phyloP scores from a whole-genome alignment of 2,888 invertebrate genomes.

The Pegoplata infirma region DNA sequence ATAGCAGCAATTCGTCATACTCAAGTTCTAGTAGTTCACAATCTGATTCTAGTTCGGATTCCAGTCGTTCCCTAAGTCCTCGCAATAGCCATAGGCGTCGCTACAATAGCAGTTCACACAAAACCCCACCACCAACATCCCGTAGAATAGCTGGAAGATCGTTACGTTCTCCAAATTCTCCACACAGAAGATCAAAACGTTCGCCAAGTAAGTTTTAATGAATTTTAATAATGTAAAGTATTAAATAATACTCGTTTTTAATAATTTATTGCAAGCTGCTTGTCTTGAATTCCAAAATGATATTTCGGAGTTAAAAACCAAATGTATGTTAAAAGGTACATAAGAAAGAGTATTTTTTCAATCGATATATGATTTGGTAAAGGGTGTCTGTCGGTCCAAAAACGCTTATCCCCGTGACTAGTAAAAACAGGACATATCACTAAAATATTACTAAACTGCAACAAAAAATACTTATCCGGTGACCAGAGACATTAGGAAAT shows the following conservation, averaged over 20 bases:
- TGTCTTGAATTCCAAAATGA: constrained; percentile 18
- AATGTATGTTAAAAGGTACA: neutral
- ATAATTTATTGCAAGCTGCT: constrained; percentile 9
- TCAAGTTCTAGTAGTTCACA: constrained; percentile 83
- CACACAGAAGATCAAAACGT: constrained; percentile 70
- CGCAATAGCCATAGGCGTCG: constrained; percentile 73
- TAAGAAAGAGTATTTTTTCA: too few species aligned
- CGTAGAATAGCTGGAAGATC: constrained; percentile 69
- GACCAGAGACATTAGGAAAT: too few species aligned
- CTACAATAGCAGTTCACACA: constrained; percentile 72
- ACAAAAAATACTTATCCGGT: too few species aligned
- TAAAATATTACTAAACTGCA: too few species aligned
- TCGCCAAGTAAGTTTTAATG: constrained; percentile 72
- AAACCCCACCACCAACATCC: constrained; percentile 66
- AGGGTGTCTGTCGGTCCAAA: too few species aligned
- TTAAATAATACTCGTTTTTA: neutral
- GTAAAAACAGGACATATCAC: too few species aligned
- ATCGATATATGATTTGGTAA: too few species aligned
- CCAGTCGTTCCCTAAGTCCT: constrained; percentile 74
- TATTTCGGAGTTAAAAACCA: constrained; percentile 17
- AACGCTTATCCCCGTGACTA: too few species aligned
- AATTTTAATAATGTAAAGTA: too few species aligned
- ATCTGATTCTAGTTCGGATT: constrained; percentile 84
- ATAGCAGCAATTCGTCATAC: constrained; percentile 77
- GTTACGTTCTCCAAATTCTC: constrained; percentile 73